Evolutionary conservation across 2,113 vertebrate genomes (phyloP).

Genomic region (Dipodomys merriami): DNA sequence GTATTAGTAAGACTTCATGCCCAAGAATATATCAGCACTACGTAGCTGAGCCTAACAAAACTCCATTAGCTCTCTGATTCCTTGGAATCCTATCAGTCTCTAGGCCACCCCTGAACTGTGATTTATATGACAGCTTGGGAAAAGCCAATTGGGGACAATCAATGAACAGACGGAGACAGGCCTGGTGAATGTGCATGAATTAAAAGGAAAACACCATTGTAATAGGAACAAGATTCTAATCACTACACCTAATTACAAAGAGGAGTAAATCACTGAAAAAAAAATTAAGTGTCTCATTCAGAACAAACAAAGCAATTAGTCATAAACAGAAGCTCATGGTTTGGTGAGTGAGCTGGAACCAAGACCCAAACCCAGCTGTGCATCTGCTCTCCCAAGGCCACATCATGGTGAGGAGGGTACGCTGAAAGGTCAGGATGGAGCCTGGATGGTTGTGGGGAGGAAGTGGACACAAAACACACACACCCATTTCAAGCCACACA

Average conservation of each 20-base stretch:
- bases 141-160: slow-evolving; percentile 75
- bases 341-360: slow-evolving; percentile 35
- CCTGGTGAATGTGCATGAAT: slow-evolving; percentile 70
- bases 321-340: slow-evolving; percentile 66
- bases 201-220: slow-evolving; percentile 77
- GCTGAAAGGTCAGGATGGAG: background rate
- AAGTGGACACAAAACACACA: too few relatives aligned
- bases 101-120: slow-evolving; percentile 57
- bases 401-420: fast-evolving
- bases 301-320: slow-evolving; percentile 81
- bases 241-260: slow-evolving; percentile 81
- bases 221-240: slow-evolving; percentile 82
- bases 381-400: background rate
- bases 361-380: background rate
- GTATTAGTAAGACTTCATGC: background rate
- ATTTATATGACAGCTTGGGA: slow-evolving; percentile 72
- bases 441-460: background rate
- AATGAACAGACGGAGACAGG: slow-evolving; percentile 69
- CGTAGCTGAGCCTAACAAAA: background rate
- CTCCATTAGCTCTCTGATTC: background rate
- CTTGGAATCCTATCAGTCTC: slow-evolving; percentile 37
- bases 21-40: background rate
- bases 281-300: slow-evolving; percentile 76
- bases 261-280: slow-evolving; percentile 73
- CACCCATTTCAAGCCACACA: too few relatives aligned